phyloP scores from a whole-genome alignment of 2,888 invertebrate species.

The Ischnus inquisitorius region DNA sequence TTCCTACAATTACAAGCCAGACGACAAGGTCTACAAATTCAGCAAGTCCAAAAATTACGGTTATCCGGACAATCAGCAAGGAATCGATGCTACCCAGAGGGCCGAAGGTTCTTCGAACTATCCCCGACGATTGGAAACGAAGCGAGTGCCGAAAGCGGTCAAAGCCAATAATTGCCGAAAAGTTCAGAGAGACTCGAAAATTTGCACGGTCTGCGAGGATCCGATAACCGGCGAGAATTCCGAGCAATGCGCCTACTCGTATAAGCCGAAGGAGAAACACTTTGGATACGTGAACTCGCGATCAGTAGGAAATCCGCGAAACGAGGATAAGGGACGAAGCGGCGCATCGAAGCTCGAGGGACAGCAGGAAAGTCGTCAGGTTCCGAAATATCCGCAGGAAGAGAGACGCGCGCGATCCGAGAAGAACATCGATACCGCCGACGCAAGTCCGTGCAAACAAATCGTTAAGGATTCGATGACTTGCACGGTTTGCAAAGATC shows the following conservation, averaged over 20 bases:
- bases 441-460: slow-evolving; percentile 86
- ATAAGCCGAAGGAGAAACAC: slow-evolving; percentile 38
- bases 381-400: slow-evolving; percentile 87
- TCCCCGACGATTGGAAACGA: background rate
- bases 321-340: background rate
- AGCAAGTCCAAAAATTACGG: slow-evolving; percentile 80
- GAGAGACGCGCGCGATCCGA: slow-evolving; percentile 86
- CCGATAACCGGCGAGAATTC: slow-evolving; percentile 91
- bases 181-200: slow-evolving; percentile 89
- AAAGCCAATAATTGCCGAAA: slow-evolving; percentile 75
- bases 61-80: slow-evolving; percentile 66
- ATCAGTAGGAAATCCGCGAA: slow-evolving; percentile 28
- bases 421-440: slow-evolving; percentile 84
- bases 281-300: background rate
- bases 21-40: slow-evolving; percentile 81
- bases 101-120: slow-evolving; percentile 83
- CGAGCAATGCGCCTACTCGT: slow-evolving; percentile 92
- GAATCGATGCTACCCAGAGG: background rate
- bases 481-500: slow-evolving; percentile 91
- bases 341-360: slow-evolving; percentile 84
- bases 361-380: slow-evolving; percentile 84
- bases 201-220: slow-evolving; percentile 91
- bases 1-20: slow-evolving; percentile 86
- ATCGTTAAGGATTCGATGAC: slow-evolving; percentile 89
- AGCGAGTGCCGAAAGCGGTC: slow-evolving; percentile 7